Base-by-base conservation (phyloP, 2,888 invertebrate genomes). In the Macrosoma leucophasiata region DNA sequence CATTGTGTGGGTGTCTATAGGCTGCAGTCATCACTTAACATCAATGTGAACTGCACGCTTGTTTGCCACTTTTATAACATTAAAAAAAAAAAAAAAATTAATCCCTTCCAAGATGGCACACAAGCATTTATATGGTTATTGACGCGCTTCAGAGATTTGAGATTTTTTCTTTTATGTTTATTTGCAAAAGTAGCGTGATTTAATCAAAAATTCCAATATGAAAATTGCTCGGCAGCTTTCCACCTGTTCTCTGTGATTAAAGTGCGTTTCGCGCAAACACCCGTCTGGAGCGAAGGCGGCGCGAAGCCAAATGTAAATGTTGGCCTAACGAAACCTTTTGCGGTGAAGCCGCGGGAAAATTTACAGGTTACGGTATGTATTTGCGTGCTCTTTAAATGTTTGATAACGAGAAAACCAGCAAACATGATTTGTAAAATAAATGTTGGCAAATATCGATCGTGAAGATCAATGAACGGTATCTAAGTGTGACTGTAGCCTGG, bases 161-260 rank as follows among this genome's bases (percentile, higher is more conserved):
- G 33, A 48, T 52, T 55, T 46, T 54, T 54, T 50, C 50, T 52
- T 61, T 54, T 52, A 41, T 44, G 33, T 54, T 52, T 58, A 55
- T 52, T 62, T 51, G 38, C 46, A 39, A 46, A 52, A 51, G 58
- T 58, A 54, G 48, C 50, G 51, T 56, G 62, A 71, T 72, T 72
- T 71, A 64, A 72, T 73, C 71, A 69, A 62, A 71, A 76, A 73
- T 66, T 70, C 65, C 71, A 77, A 79, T 76, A 74, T 68, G 68
- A 68, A 78, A 75, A 77, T 74, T 72, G 67, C 70, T 67, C 60
- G 58, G 50, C 61, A 60, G 51, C 48, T 59, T 60, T 46, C 49
- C 53, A 56, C 78, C 77, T 77, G 75, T 72, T 75, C 67, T 55
- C 70, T 56, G 70, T 76, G 81, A 79, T 81, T 81, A 79, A 81